phyloP scores from a whole-genome alignment of 1,140 invertebrate species.

The Drosophila nigromelanica region DNA sequence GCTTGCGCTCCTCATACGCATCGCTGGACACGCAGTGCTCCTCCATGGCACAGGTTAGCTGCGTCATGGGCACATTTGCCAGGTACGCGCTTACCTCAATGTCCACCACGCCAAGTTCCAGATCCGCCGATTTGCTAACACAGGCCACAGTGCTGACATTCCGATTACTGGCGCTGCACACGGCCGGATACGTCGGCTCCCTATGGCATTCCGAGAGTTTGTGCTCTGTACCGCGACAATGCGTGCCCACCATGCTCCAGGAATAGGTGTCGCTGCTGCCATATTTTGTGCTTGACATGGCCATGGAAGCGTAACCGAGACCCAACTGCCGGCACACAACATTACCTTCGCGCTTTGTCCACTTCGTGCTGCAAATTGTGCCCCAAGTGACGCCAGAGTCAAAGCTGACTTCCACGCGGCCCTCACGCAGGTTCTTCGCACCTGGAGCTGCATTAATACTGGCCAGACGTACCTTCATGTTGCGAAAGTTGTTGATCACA shows the following conservation, averaged over 20 bases:
- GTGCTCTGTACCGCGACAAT: conserved; percentile 90
- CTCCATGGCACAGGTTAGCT: conserved; percentile 97
- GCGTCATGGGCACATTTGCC: conserved; percentile 92
- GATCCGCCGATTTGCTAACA: conserved; percentile 90
- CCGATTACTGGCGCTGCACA: conserved; percentile 85
- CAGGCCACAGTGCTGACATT: conserved; percentile 91
- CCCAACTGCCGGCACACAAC: conserved; percentile 92
- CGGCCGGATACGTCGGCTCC: conserved; percentile 76
- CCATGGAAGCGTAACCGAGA: conserved; percentile 90
- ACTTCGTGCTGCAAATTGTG: conserved; percentile 93
- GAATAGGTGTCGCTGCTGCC: conserved; percentile 85
- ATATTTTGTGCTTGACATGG: conserved; percentile 87
- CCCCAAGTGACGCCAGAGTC: conserved; percentile 88
- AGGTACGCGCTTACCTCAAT: conserved; percentile 92
- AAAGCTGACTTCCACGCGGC: conserved; percentile 86
- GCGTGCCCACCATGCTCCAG: conserved; percentile 88
- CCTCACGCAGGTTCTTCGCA: conserved; percentile 42
- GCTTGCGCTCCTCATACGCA: conserved; percentile 89
- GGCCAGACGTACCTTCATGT: conserved; percentile 65
- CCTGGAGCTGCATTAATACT: conserved; percentile 7
- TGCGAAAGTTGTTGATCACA: conserved; percentile 63
- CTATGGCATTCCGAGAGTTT: conserved; percentile 89
- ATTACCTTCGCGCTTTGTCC: conserved; percentile 92
- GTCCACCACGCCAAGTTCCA: conserved; percentile 91
- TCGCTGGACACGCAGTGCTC: conserved; percentile 95